Percentiles rank a stretch among this genome's conserved stretches.
phyloP scores from a whole-genome alignment of 2,888 invertebrate species.

The Drosophila longiperda region DNA sequence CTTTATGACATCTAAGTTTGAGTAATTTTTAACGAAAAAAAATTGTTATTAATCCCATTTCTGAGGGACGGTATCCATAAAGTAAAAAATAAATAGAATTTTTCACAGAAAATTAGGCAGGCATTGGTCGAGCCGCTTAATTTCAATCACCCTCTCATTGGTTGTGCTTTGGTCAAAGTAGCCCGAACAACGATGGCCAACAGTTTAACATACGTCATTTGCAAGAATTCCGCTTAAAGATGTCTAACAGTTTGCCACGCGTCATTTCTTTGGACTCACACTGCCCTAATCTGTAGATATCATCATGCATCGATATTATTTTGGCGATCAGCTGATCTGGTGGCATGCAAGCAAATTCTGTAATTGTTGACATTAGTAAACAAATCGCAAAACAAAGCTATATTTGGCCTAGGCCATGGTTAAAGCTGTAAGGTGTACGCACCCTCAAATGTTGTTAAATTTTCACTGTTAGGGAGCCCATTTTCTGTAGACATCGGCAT shows the following conservation, averaged over 20 bases:
- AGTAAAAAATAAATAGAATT: not conserved
- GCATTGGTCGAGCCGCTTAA: not conserved
- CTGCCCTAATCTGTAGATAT: slow-evolving; percentile 96
- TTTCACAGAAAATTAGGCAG: not conserved
- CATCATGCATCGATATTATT: slow-evolving; percentile 96
- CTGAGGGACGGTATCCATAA: not conserved
- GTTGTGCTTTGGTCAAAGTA: slow-evolving; percentile 21
- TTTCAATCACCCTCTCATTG: slow-evolving; percentile 11
- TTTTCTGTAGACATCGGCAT: too few relatives aligned
- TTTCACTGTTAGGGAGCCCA: too few relatives aligned
- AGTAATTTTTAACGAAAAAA: not conserved
- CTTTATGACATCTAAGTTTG: not conserved
- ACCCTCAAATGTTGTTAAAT: too few relatives aligned
- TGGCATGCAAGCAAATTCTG: slow-evolving; percentile 91
- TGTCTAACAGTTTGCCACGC: slow-evolving; percentile 96
- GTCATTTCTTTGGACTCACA: slow-evolving; percentile 99
- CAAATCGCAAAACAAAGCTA: too few relatives aligned
- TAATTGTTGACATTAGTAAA: too few relatives aligned
- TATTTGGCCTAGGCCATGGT: too few relatives aligned
- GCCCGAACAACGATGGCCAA: not conserved
- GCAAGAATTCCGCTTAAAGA: slow-evolving; percentile 86
- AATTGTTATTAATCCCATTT: not conserved
- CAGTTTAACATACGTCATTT: not conserved
- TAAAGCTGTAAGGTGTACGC: too few relatives aligned
- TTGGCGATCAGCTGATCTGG: slow-evolving; percentile 95